Evolutionary conservation across 2,888 invertebrate species (phyloP).

Genomic region (Alitta virens): DNA sequence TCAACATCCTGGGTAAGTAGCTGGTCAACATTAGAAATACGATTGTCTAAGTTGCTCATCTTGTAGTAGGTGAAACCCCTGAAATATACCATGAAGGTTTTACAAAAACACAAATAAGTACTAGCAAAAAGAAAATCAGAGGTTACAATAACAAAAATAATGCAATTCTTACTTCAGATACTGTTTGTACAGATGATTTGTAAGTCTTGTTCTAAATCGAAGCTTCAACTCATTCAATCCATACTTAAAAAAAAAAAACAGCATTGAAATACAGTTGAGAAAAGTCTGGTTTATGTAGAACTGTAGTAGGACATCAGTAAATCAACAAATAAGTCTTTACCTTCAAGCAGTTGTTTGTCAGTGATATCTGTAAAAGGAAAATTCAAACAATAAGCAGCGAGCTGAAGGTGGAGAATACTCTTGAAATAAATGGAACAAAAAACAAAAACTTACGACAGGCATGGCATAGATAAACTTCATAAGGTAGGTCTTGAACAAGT

Average conservation of each 20-base stretch:
- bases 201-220: conserved; percentile 83
- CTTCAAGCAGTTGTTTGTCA: conserved; percentile 90
- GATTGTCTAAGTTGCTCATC: conserved; percentile 90
- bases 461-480: conserved; percentile 78
- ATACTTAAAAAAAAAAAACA: conserved; percentile 65
- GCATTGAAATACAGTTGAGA: background rate
- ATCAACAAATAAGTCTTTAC: conserved; percentile 47
- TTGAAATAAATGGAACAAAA: background rate
- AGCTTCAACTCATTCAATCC: conserved; percentile 91
- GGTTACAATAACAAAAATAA: too few relatives aligned
- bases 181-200: conserved; percentile 81
- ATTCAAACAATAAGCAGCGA: background rate
- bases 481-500: conserved; percentile 73
- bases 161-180: conserved; percentile 78
- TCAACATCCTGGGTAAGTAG: conserved; percentile 93
- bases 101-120: too few relatives aligned
- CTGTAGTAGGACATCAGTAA: background rate
- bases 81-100: conserved; percentile 39
- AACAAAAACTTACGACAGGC: conserved; percentile 71
- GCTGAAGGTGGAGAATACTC: background rate
- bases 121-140: too few relatives aligned
- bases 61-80: conserved; percentile 95
- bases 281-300: background rate
- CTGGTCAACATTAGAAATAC: conserved; percentile 95
- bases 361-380: conserved; percentile 71